Conservation (phyloP, 2,113 vertebrate genomes). For the Apeltes quadracus region DNA sequence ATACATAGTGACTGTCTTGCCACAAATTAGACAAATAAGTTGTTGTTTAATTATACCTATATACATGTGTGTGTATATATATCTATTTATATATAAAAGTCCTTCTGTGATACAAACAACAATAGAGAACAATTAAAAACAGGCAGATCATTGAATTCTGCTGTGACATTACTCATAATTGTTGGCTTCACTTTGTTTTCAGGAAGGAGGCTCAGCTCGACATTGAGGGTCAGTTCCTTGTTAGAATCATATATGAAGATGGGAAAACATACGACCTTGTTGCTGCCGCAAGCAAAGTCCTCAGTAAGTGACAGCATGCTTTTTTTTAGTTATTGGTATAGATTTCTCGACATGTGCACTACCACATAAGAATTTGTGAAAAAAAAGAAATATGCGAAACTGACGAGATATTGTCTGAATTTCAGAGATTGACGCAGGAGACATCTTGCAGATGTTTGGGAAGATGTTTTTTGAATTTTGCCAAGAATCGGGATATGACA, state of each 20-base stretch:
- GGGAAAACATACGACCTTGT: constrained; percentile 98
- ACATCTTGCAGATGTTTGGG: constrained; percentile 98
- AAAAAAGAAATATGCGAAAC: neutral
- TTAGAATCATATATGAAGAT: constrained; percentile 98
- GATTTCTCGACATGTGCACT: neutral
- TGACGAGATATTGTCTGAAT: constrained; percentile 41
- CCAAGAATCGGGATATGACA: constrained; percentile 98
- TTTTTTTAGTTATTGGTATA: neutral
- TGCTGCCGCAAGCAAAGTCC: constrained; percentile 96
- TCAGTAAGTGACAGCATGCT: constrained; percentile 85
- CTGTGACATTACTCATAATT: constrained; percentile 34
- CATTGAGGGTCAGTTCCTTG: constrained; percentile 97
- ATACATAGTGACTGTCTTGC: constrained; percentile 9
- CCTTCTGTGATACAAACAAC: neutral
- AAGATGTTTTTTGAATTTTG: constrained; percentile 99
- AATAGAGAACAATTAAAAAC: constrained; percentile 9
- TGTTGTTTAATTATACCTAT: constrained; percentile 6
- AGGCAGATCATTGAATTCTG: constrained; percentile 21
- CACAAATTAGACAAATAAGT: neutral
- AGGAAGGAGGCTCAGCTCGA: constrained; percentile 97
- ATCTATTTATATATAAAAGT: neutral
- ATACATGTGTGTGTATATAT: too few species aligned
- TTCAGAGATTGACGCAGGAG: constrained; percentile 94
- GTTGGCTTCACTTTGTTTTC: constrained; percentile 53
- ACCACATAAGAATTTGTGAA: neutral